These are phyloP conservation scores for Gryon sp. DNA, from an alignment of 1,140 invertebrate genomes.

Conservation along the genomic window DNA sequence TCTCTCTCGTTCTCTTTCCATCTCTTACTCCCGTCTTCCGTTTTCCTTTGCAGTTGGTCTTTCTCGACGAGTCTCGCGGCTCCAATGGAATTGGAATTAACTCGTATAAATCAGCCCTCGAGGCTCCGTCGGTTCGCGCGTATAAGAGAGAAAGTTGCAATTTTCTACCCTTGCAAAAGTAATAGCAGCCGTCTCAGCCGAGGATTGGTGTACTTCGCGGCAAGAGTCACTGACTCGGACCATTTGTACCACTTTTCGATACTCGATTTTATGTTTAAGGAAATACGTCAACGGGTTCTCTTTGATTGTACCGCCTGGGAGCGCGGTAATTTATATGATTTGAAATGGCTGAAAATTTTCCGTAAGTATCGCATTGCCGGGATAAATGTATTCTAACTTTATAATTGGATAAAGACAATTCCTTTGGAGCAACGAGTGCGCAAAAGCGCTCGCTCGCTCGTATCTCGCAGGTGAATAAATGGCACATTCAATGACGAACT, in stretches of 20 bases:
- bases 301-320: constrained; percentile 37
- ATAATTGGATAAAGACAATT: constrained; percentile 58
- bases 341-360: constrained; percentile 20
- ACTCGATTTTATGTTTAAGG: constrained; percentile 33
- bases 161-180: constrained; percentile 75
- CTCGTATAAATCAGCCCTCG: constrained; percentile 79
- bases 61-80: constrained; percentile 71
- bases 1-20: constrained; percentile 21
- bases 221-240: constrained; percentile 61
- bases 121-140: constrained; percentile 70
- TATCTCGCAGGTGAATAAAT: constrained; percentile 58
- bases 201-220: constrained; percentile 61
- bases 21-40: constrained; percentile 56
- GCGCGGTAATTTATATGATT: constrained; percentile 46
- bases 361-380: neutral
- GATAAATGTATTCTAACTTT: constrained; percentile 41
- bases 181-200: constrained; percentile 66
- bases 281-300: constrained; percentile 1
- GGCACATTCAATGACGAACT: constrained; percentile 59
- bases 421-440: constrained; percentile 9
- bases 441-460: constrained; percentile 31
- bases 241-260: constrained; percentile 64
- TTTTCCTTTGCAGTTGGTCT: constrained; percentile 46
- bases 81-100: constrained; percentile 81
- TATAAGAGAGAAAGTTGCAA: constrained; percentile 71